Conservation (phyloP, 2,797 vertebrate species). For the Prionace glauca region DNA sequence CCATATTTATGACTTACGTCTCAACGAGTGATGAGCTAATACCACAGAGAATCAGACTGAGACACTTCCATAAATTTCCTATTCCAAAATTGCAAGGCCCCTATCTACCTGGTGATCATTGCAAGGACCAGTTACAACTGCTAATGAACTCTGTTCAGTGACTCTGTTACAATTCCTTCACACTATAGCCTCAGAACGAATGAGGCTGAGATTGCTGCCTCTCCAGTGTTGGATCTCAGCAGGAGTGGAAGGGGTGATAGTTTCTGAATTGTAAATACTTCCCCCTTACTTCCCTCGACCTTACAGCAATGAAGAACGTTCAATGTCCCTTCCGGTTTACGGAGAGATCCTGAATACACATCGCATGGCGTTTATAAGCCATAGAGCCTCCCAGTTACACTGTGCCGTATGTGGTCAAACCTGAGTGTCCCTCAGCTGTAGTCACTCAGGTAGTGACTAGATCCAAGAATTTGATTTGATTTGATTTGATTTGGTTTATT, state of each 20-base stretch:
- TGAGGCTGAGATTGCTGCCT: not conserved
- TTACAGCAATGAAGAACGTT: no score
- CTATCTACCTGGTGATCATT: not conserved
- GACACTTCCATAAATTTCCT: not conserved
- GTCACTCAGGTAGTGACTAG: not conserved
- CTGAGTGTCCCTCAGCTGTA: no score
- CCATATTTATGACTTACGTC: not conserved
- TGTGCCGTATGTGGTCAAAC: no score
- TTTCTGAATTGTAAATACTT: not conserved
- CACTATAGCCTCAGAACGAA: not conserved
- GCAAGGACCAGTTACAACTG: not conserved
- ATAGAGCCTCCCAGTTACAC: not conserved
- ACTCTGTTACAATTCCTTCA: not conserved
- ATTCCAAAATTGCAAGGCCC: not conserved
- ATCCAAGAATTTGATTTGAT: no score
- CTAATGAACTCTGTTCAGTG: not conserved
- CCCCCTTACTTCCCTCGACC: no score
- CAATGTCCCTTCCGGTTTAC: no score
- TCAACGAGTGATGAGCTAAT: slow-evolving; percentile 9
- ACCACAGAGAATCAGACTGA: not conserved
- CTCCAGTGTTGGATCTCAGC: not conserved
- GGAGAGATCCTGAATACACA: no score
- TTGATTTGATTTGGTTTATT: no score
- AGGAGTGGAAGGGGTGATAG: not conserved
- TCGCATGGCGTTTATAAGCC: not conserved